Evolutionary conservation across 2,113 vertebrate species (phyloP).

Genomic region (Nycticorax nycticorax): DNA sequence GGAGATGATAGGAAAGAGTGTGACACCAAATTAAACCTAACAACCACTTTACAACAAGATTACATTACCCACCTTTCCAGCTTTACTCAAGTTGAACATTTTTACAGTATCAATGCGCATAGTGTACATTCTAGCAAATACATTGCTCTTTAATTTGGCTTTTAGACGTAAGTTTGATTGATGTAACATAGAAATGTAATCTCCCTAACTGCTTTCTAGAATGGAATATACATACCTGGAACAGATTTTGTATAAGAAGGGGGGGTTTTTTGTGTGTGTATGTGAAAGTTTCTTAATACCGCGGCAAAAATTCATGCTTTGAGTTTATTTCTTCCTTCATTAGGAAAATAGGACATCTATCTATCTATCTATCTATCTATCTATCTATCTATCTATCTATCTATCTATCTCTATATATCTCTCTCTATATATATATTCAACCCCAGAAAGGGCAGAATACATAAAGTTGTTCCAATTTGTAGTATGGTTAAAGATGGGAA

Average conservation of each 20-base stretch:
- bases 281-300: neutral
- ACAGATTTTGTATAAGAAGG: neutral
- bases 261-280: rapidly evolving
- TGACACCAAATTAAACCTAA: neutral
- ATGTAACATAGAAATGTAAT: neutral
- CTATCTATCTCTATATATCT: neutral
- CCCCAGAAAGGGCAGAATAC: neutral
- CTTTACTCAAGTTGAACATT: neutral
- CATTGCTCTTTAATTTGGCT: neutral
- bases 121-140: neutral
- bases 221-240: neutral
- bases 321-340: neutral
- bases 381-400: neutral
- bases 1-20: neutral
- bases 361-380: neutral
- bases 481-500: neutral
- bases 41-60: neutral
- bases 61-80: neutral
- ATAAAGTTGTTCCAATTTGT: neutral
- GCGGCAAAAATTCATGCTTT: neutral
- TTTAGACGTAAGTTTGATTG: neutral
- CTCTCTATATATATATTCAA: neutral
- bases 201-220: neutral
- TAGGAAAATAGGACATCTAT: neutral
- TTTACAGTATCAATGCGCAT: neutral